Base-by-base conservation (phyloP, 2,113 vertebrate genomes). In the Trachemys scripta region DNA sequence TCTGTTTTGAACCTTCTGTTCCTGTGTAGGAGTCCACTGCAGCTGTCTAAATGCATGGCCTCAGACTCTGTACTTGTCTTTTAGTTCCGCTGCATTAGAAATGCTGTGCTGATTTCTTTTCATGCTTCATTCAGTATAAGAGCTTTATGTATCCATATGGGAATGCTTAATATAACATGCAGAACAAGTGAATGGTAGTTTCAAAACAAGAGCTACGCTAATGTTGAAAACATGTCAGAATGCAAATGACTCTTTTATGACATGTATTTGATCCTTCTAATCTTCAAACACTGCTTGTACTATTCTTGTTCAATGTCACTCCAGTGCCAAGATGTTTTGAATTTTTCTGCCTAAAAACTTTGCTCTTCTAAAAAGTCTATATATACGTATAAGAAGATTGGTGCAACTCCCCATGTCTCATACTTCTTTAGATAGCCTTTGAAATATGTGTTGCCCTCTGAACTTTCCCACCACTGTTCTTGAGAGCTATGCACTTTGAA, bases 171-270 rank as follows among this genome's bases (percentile, higher is more conserved):
- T 86, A 51, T 65, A 92, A 92, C 85, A 91, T 62, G 83, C 90
- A 87, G 83, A 96, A 83, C 51, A 86, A 94, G 89, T 90, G 92
- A 93, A 83, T 94, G 90, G 62, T 56, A 91, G 82, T 94, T 97
- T 94, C 90, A 94, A 96, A 96, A 98, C 93, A 96, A 91, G 92
- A 62, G 54, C 79, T 1, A 10, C 0, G 1, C 94, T 92, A 84
- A 72, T 83, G 91, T 80, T 93, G 96, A 97, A 97, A 96, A 95
- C 87, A 92, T 94, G 96, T 96, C 95, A 94, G 83, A 96, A 95
- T 65, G 65, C 87, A 91, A 96, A 93, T 96, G 1, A 94, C 92
- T 95, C 93, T 92, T 87, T 89, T 90, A 62, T 94, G 92, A 94
- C 91, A 95, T 90, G 91, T 72, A 76, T 95, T 95, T 96, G 95